Conservation (phyloP, 2,888 invertebrate species). For the Melieria omissa region DNA sequence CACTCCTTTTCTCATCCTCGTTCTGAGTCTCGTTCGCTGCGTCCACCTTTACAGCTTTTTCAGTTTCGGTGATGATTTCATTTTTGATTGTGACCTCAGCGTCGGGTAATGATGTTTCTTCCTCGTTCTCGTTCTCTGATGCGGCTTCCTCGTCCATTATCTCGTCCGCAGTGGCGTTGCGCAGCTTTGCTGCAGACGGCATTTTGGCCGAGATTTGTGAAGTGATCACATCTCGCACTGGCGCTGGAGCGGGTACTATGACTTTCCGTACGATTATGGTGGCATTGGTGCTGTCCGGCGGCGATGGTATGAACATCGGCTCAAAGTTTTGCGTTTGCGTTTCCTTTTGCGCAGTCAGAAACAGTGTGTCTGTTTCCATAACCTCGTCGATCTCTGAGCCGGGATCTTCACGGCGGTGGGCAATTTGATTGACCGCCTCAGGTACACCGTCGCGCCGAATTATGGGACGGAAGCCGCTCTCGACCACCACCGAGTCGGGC, state of each 20-base stretch:
- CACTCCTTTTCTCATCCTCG: constrained; percentile 59
- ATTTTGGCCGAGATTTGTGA: constrained; percentile 9
- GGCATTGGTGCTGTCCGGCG: constrained; percentile 73
- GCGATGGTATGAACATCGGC: constrained; percentile 85
- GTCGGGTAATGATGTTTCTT: background rate
- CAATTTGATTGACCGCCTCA: constrained; percentile 63
- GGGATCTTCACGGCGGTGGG: constrained; percentile 63
- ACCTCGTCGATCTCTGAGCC: constrained; percentile 63
- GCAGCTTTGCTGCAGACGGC: constrained; percentile 55
- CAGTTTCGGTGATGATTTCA: constrained; percentile 9
- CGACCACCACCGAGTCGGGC: constrained; percentile 83
- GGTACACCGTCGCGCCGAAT: constrained; percentile 66
- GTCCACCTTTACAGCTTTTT: background rate
- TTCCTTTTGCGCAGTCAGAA: constrained; percentile 67
- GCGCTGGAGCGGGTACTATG: constrained; percentile 43
- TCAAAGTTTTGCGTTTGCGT: constrained; percentile 75
- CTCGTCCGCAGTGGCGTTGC: constrained; percentile 60
- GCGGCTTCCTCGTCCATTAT: constrained; percentile 41
- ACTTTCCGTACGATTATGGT: constrained; percentile 49
- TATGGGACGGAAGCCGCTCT: constrained; percentile 87
- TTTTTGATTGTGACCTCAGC: constrained; percentile 41
- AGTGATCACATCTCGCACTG: constrained; percentile 41
- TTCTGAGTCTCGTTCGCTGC: background rate
- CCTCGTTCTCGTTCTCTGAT: constrained; percentile 26
- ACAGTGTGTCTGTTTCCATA: constrained; percentile 65